Evolutionary conservation across 2,888 invertebrate genomes (phyloP).

Genomic region (Drosophila sordidapex): DNA sequence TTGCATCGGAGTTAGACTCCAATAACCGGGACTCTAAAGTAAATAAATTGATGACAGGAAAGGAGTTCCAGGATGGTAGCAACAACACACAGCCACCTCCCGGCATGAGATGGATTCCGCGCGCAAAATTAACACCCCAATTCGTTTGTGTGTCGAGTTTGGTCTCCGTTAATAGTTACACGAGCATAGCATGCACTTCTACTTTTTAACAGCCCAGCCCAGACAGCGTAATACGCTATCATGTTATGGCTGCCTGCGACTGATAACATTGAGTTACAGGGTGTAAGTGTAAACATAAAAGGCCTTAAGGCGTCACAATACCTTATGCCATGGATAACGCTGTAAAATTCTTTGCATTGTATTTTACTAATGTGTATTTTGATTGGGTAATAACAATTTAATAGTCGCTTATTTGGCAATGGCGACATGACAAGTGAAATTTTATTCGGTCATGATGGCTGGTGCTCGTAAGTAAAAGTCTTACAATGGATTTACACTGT

Average conservation of each 20-base stretch:
- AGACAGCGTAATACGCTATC: not conserved
- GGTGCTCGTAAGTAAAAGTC: constrained; percentile 55
- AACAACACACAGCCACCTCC: no score
- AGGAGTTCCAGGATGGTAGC: no score
- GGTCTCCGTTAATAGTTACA: no score
- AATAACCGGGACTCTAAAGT: no score
- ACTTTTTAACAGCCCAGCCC: not conserved
- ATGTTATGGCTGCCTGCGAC: not conserved
- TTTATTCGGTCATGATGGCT: constrained; percentile 51
- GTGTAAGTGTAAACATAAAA: not conserved
- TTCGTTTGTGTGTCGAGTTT: no score
- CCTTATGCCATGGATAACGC: no score
- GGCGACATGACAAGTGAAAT: constrained; percentile 74
- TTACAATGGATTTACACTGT: constrained; percentile 68
- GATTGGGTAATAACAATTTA: not conserved
- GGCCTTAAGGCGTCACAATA: not conserved
- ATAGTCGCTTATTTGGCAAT: constrained; percentile 30
- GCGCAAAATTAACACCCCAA: no score
- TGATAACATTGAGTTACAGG: not conserved
- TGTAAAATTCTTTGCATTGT: no score
- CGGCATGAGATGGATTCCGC: no score
- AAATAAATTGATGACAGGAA: no score
- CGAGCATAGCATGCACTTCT: no score
- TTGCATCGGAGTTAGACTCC: no score
- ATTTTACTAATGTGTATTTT: not conserved